Base-by-base conservation (phyloP, 2,797 vertebrate genomes). In the Nannoperca australis region DNA sequence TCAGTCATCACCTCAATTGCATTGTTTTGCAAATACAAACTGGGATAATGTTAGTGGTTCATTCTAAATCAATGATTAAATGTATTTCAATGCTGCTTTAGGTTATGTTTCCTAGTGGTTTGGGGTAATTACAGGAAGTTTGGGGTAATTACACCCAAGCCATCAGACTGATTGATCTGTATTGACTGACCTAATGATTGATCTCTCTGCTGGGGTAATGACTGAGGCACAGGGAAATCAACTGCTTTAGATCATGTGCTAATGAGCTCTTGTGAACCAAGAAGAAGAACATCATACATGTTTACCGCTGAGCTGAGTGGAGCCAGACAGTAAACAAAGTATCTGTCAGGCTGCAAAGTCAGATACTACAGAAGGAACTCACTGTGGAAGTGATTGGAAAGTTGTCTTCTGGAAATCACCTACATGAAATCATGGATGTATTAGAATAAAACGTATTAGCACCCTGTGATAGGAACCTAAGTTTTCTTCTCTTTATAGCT, bases 91-190 rank as follows among this genome's bases (percentile, higher is more conserved):
- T 2, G 36, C 9, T 50, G 63, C 61, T 71, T 40, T 14, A 17
- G 38, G 53, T 36, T 34, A 7, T 20, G n/a, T 60, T 59, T 20
- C 17, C 27, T 2, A 1, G 8, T 7, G 36, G 10, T 17, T 17
- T 11, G 17, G 59, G 10, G 13, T 45, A 24, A 69, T 40, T 20
- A 27, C 9, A 54, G 44, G 22, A 40, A 36, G 10, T 17, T 17
- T 11, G 17, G 59, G 10, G 13, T 45, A 24, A 69, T 40, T 20
- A 27, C 9, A 54, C 36, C 20, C 32, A 14, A 66, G 7, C 45
- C 67, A 60, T 60, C 74, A 60, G 60, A 53, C 45, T 9, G 42
- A 79, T 67, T 68, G 73, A 85, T 84, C 42, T 18, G 45, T 44
- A 55, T 51, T 11, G 7, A 34, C n/a, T 78, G 73, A 68, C 73